Percentiles rank a stretch among this genome's conserved stretches.
phyloP scores from a whole-genome alignment of 2,113 vertebrate genomes.

The Alectura lathami region DNA sequence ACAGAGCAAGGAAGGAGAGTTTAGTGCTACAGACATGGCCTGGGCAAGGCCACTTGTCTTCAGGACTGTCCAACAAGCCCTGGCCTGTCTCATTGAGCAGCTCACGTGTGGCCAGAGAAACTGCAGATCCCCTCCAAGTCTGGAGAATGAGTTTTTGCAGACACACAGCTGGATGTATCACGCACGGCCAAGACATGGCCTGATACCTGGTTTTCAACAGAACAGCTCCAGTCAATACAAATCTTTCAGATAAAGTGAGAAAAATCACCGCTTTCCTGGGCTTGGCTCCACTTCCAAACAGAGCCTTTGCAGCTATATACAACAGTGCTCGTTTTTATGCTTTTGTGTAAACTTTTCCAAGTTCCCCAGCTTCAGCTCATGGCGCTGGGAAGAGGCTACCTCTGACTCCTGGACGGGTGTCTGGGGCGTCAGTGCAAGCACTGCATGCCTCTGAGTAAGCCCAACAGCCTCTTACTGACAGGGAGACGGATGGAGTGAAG shows the following conservation, averaged over 20 bases:
- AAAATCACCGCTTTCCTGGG: background rate
- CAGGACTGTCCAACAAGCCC: background rate
- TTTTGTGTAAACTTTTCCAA: background rate
- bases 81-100: background rate
- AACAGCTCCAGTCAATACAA: background rate
- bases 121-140: background rate
- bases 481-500: background rate
- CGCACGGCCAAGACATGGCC: background rate
- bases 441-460: background rate
- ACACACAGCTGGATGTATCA: background rate
- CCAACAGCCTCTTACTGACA: background rate
- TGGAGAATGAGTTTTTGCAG: background rate
- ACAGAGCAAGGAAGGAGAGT: background rate
- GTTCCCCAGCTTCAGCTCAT: background rate
- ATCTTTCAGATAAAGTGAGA: background rate
- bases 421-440: background rate
- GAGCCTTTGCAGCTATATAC: background rate
- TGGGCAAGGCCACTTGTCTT: background rate
- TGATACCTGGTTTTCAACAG: background rate
- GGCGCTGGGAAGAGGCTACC: background rate
- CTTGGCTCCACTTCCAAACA: background rate
- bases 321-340: background rate
- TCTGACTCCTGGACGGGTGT: background rate
- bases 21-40: rapidly evolving
- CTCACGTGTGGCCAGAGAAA: background rate